Evolutionary conservation across 1,140 invertebrate genomes (phyloP).

Genomic region (Drosophila tropicalis): DNA sequence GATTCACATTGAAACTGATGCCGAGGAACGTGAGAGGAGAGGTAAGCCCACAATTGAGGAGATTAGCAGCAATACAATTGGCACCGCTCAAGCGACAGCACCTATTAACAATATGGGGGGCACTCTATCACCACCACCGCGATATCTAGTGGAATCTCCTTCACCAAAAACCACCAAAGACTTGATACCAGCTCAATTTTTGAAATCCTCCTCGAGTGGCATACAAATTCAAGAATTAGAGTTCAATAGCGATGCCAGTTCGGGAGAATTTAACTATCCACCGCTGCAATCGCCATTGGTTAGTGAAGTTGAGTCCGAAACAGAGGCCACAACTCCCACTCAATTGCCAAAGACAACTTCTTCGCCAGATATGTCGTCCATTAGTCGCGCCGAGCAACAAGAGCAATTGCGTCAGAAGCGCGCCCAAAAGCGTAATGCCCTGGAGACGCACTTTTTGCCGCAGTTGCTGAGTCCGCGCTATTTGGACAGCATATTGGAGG

Average conservation of each 20-base stretch:
- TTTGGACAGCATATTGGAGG: slow-evolving; percentile 87
- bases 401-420: slow-evolving; percentile 73
- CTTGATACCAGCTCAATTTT: slow-evolving; percentile 39
- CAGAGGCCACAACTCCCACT: slow-evolving; percentile 34
- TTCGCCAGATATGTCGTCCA: slow-evolving; percentile 47
- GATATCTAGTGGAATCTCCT: slow-evolving; percentile 63
- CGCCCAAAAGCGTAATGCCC: slow-evolving; percentile 84
- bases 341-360: slow-evolving; percentile 14
- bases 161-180: slow-evolving; percentile 46
- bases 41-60: slow-evolving; percentile 65
- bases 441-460: slow-evolving; percentile 85
- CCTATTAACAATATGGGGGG: slow-evolving; percentile 36
- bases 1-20: slow-evolving; percentile 65
- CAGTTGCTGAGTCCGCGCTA: slow-evolving; percentile 84
- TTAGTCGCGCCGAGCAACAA: slow-evolving; percentile 62
- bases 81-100: slow-evolving; percentile 22
- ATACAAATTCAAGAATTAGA: slow-evolving; percentile 76
- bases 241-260: slow-evolving; percentile 65
- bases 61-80: slow-evolving; percentile 56
- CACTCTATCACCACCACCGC: slow-evolving; percentile 63
- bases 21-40: slow-evolving; percentile 30
- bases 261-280: slow-evolving; percentile 58
- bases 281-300: slow-evolving; percentile 59
- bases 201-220: slow-evolving; percentile 47
- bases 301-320: slow-evolving; percentile 70